Evolutionary conservation across 2,113 vertebrate species (phyloP), one percentile per base, ranked within the genome.

Genomic region (Cynocephalus volans): DNA sequence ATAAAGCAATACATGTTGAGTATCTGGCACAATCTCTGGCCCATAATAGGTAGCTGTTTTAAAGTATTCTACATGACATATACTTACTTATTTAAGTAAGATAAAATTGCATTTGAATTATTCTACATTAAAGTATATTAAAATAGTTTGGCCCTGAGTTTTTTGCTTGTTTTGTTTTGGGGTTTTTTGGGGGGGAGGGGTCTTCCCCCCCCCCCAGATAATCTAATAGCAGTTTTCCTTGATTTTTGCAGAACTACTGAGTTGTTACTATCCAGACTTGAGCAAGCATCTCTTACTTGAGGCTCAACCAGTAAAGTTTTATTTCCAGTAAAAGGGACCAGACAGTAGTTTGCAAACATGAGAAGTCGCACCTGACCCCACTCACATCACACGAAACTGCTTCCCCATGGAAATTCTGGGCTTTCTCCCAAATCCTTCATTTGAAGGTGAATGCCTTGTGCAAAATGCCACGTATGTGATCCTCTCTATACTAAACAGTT

Each of bases 391-490:
- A 52, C 2, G 65, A 54, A 81, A 48, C 82, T 19, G 90, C 56
- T 97, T 97, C 95, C 93, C 97, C 41, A 2, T 95, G 88, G 96
- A 86, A 83, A 88, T 90, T 96, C 97, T 94, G 97, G 96, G 97
- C 83, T 90, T 36, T 90, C 72, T 85, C 98, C 88, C 93, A 95
- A 87, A 36, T 79, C 88, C 79, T 97, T 79, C 93, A 58, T 65
- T 58, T 97, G 83, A 82, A 96, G 7, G 62, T 94, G 91, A 97
- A 70, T 60, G 45, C 93, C 91, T 97, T 94, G 75, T 76, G 82
- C 87, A 97, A 96, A 93, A 92, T 75, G 52, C 48, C 79, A 36
- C 19, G 5, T 19, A 7, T 82, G 85, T 76, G 96, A 76, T 87
- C 70, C 50, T 97, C 94, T 91, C 33, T 45, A 48, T 93, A 56